A percentile compares a stretch with the other conserved stretches of the same genome.
Evolutionary conservation across 2,888 invertebrate genomes (phyloP).

Genomic region (Cephonodes hylas): DNA sequence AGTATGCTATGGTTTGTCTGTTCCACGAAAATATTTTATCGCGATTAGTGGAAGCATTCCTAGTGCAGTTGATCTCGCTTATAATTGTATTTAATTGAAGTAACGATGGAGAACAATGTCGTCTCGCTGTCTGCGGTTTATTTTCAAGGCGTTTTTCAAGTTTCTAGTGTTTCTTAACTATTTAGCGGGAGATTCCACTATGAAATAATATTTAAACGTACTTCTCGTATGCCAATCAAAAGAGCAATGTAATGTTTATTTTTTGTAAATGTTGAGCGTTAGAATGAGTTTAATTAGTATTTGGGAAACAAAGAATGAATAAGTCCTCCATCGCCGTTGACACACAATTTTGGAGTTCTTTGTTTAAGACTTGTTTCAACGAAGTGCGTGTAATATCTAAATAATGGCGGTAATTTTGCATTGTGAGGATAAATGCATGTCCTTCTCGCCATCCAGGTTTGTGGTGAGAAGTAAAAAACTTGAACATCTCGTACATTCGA

Average conservation of each 20-base stretch:
- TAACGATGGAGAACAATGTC: constrained; percentile 22
- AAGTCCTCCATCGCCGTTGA: neutral
- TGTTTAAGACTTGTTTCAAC: neutral
- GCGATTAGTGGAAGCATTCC: constrained; percentile 6
- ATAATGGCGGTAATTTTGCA: constrained; percentile 26
- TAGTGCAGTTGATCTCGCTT: constrained; percentile 7
- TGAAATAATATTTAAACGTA: neutral
- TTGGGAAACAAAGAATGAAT: neutral
- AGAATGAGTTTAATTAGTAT: neutral
- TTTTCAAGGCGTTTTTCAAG: constrained; percentile 11
- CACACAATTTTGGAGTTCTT: neutral
- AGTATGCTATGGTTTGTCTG: neutral
- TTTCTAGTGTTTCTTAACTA: constrained; percentile 1
- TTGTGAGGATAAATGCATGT: constrained; percentile 28
- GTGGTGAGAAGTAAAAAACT: constrained; percentile 37
- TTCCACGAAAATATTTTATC: constrained; percentile 10
- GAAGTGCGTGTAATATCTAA: neutral
- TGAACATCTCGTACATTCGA: constrained; percentile 42
- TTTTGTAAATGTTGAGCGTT: neutral
- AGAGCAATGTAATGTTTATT: neutral
- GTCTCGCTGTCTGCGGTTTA: constrained; percentile 48
- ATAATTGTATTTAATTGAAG: constrained; percentile 13
- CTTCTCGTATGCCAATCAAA: neutral
- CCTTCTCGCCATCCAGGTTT: constrained; percentile 17
- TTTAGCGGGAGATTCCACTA: neutral